Conservation (phyloP, 2,797 vertebrate genomes). For the Leucoraja ocellata region DNA sequence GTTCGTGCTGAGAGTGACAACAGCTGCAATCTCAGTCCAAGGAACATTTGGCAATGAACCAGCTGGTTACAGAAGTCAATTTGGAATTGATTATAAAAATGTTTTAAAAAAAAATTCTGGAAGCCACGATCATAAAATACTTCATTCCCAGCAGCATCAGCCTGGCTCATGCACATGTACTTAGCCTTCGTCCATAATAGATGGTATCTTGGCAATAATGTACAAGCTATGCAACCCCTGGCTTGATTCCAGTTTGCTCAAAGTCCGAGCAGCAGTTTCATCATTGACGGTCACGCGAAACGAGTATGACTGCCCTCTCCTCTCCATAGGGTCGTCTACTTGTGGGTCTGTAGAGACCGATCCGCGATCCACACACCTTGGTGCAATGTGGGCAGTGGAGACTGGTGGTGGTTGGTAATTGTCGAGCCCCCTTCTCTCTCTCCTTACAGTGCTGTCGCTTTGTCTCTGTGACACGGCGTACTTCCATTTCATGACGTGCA, state of each 20-base stretch:
- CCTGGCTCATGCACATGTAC: neutral
- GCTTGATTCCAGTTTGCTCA: neutral
- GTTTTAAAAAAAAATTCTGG: neutral
- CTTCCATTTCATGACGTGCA: no score
- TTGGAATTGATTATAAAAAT: conserved; percentile 30
- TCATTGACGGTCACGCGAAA: no score
- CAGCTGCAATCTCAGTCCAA: conserved; percentile 17
- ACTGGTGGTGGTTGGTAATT: no score
- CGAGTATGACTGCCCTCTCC: no score
- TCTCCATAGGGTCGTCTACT: no score
- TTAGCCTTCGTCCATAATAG: neutral
- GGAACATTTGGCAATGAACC: neutral
- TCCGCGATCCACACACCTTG: no score
- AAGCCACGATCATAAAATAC: neutral
- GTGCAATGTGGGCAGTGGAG: no score
- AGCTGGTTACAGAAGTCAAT: conserved; percentile 13
- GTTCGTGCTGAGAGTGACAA: neutral
- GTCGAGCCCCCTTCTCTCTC: no score
- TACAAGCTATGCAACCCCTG: neutral
- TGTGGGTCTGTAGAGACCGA: no score
- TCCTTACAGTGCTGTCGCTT: no score
- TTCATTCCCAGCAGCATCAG: neutral
- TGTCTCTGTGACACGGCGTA: no score
- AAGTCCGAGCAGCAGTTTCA: neutral
- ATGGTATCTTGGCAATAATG: neutral